A percentile compares a stretch with the other conserved stretches of the same genome.
These are phyloP conservation scores for Mustela lutreola DNA, from an alignment of 2,113 vertebrate genomes.

Conservation along the genomic window DNA sequence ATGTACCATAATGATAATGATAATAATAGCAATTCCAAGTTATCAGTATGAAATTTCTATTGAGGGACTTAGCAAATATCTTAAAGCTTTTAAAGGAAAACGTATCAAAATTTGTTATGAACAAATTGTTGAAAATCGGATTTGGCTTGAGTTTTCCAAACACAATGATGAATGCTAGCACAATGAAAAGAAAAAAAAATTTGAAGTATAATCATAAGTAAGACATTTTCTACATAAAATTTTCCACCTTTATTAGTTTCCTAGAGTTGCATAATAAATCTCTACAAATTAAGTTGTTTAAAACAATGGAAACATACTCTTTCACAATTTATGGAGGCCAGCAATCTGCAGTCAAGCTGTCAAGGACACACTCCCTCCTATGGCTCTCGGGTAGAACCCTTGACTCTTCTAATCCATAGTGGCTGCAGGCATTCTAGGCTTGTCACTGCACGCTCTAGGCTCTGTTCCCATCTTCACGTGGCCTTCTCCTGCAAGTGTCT, in stretches of 20 bases:
- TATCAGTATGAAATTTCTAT: not conserved
- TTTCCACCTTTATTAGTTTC: not conserved
- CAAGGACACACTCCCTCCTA: not conserved
- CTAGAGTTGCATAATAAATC: not conserved
- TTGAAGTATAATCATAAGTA: not conserved
- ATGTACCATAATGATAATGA: not conserved
- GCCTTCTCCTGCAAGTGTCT: not conserved
- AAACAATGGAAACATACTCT: not conserved
- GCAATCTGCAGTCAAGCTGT: not conserved
- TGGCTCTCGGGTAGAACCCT: not conserved
- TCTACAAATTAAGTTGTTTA: not conserved
- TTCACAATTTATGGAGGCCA: not conserved
- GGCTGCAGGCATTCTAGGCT: not conserved
- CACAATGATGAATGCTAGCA: not conserved
- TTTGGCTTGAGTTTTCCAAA: not conserved
- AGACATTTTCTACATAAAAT: not conserved
- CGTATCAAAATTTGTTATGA: not conserved
- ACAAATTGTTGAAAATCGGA: not conserved
- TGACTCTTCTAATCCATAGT: not conserved
- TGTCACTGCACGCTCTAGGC: not conserved
- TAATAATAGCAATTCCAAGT: not conserved
- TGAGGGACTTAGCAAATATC: not conserved
- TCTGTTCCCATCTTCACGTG: not conserved
- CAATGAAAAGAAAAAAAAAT: not conserved
- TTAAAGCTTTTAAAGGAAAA: not conserved